Percentiles rank a stretch among this genome's conserved stretches.
Evolutionary conservation across 35 echinoderm and acorn worm species (phyloP).

Genomic region (Ophiothrix spiculata): DNA sequence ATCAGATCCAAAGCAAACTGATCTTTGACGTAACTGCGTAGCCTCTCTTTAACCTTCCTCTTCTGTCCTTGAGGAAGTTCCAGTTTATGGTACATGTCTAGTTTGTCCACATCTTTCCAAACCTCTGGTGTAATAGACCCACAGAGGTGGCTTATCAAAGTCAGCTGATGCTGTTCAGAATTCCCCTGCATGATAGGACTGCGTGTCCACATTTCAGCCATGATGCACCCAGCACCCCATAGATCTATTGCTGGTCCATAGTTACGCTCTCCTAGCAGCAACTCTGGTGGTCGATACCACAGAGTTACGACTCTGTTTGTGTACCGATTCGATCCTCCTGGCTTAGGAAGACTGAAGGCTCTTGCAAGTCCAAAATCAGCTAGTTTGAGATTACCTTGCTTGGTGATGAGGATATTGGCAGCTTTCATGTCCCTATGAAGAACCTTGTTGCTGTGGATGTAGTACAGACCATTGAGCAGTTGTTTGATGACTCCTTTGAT

Average conservation of each 20-base stretch:
- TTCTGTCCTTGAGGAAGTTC: slow-evolving; percentile 90
- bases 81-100: slow-evolving; percentile 73
- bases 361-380: slow-evolving; percentile 90
- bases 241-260: slow-evolving; percentile 85
- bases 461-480: slow-evolving; percentile 78
- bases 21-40: slow-evolving; percentile 90
- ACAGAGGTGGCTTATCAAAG: slow-evolving; percentile 82
- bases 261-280: slow-evolving; percentile 94
- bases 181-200: slow-evolving; percentile 99
- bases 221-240: slow-evolving; percentile 95
- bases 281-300: slow-evolving; percentile 95
- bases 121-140: slow-evolving; percentile 73
- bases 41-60: slow-evolving; percentile 88
- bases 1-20: slow-evolving; percentile 89
- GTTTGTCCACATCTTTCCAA: slow-evolving; percentile 75
- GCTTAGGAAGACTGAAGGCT: slow-evolving; percentile 85
- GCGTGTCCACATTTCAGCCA: slow-evolving; percentile 99
- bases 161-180: slow-evolving; percentile 96
- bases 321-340: slow-evolving; percentile 56
- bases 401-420: slow-evolving; percentile 95
- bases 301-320: slow-evolving; percentile 82
- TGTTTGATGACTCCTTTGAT: slow-evolving; percentile 94
- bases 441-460: slow-evolving; percentile 86
- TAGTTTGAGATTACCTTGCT: slow-evolving; percentile 75
- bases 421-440: slow-evolving; percentile 96